Conservation (phyloP, 1,140 invertebrate species). For the Neodiprion pinetum region DNA sequence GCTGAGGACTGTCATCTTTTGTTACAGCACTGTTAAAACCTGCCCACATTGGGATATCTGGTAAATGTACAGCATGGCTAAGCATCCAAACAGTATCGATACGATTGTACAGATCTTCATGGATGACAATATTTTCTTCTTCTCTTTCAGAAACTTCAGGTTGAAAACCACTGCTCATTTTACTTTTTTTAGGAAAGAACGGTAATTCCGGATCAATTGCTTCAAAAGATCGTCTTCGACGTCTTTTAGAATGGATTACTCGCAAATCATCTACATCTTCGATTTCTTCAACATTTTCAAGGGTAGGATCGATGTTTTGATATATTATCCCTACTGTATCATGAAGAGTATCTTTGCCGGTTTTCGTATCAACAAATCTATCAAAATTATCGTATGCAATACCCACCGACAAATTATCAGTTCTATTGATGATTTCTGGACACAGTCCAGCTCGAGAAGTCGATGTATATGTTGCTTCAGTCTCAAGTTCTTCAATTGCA, state of each 20-base stretch:
- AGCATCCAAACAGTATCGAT: conserved; percentile 24
- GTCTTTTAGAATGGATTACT: background rate
- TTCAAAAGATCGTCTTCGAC: conserved; percentile 18
- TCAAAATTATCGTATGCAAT: conserved; percentile 51
- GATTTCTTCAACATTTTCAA: background rate
- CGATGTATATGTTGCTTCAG: conserved; percentile 33
- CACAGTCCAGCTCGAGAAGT: conserved; percentile 20
- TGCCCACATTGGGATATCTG: conserved; percentile 34
- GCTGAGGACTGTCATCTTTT: conserved; percentile 31
- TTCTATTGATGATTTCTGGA: conserved; percentile 36
- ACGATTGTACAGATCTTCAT: conserved; percentile 17
- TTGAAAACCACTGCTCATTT: conserved; percentile 19
- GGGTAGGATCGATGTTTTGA: conserved; percentile 29
- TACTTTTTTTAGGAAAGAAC: conserved; percentile 28
- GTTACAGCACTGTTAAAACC: conserved; percentile 30
- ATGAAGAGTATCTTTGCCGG: conserved; percentile 37
- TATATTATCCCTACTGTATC: conserved; percentile 30
- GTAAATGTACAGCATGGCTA: conserved; percentile 21
- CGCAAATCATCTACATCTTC: background rate
- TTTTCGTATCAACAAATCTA: conserved; percentile 43
- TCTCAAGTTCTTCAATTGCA: conserved; percentile 40
- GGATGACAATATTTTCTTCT: background rate
- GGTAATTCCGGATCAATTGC: conserved; percentile 12
- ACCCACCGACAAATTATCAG: conserved; percentile 35
- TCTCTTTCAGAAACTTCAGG: background rate